Conservation (phyloP, 2,888 invertebrate genomes). For the Lepidocyrtinus sp. region DNA sequence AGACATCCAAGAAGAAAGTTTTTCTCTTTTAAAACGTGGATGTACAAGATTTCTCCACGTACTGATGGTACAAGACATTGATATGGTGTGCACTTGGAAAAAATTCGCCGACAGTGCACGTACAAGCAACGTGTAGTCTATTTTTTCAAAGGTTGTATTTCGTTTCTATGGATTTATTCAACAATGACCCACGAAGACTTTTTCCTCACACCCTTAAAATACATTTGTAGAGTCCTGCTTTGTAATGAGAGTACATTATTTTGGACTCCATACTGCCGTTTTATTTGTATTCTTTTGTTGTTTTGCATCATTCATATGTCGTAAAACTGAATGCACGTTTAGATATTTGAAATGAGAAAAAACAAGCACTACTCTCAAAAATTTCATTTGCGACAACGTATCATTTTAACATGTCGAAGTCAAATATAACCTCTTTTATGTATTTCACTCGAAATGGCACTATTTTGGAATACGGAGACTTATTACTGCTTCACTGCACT, state of each 20-base stretch:
- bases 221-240: neutral
- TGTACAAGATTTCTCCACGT: neutral
- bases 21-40: neutral
- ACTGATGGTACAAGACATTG: neutral
- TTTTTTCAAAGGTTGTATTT: too few relatives aligned
- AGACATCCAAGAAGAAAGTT: neutral
- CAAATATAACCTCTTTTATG: neutral
- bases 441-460: too few relatives aligned
- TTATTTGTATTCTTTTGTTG: conserved; percentile 42
- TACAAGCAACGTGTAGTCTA: too few relatives aligned
- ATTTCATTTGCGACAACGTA: conserved; percentile 13
- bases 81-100: too few relatives aligned
- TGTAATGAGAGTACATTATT: conserved; percentile 53
- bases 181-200: too few relatives aligned
- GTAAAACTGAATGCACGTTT: too few relatives aligned
- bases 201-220: too few relatives aligned
- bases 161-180: too few relatives aligned
- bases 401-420: conserved; percentile 5
- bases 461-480: too few relatives aligned
- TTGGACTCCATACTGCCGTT: conserved; percentile 43
- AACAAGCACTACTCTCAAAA: neutral
- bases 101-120: neutral
- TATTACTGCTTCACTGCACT: too few relatives aligned
- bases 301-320: conserved; percentile 46
- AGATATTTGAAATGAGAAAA: too few relatives aligned